phyloP scores from a whole-genome alignment of 2,113 vertebrate species.

The Rallus limicola region DNA sequence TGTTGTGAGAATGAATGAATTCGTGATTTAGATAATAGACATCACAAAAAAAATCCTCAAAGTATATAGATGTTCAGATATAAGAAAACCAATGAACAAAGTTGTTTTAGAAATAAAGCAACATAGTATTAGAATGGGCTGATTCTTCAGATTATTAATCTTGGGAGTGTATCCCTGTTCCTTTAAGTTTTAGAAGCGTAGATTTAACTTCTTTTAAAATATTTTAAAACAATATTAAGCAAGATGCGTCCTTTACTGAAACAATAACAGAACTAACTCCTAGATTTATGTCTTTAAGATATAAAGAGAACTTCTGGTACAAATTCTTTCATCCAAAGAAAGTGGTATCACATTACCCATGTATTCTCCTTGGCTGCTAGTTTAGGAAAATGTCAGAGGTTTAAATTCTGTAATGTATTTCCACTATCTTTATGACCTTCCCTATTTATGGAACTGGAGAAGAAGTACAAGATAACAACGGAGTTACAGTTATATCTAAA shows the following conservation, averaged over 20 bases:
- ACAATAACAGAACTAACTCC: not conserved
- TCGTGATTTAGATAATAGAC: not conserved
- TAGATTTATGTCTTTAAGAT: not conserved
- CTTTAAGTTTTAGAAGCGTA: not conserved
- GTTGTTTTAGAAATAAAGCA: not conserved
- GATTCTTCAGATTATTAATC: not conserved
- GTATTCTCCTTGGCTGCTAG: fast-evolving
- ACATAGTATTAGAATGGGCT: not conserved
- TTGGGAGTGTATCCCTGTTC: not conserved
- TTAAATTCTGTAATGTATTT: not conserved
- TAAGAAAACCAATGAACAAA: not conserved
- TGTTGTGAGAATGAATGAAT: not conserved
- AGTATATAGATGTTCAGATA: not conserved
- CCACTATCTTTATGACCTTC: not conserved
- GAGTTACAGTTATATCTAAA: not conserved
- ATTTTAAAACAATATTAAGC: not conserved
- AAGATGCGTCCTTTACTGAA: not conserved
- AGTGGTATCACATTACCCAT: not conserved
- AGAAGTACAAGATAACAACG: not conserved
- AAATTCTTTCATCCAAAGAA: not conserved
- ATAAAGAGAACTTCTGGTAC: not conserved
- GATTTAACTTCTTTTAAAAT: not conserved
- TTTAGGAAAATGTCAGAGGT: not conserved
- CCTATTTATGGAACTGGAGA: not conserved
- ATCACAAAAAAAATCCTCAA: not conserved